Percentiles rank a stretch among this genome's conserved stretches.
phyloP scores from a whole-genome alignment of 2,113 vertebrate genomes.

The Gorsachius goisagi region DNA sequence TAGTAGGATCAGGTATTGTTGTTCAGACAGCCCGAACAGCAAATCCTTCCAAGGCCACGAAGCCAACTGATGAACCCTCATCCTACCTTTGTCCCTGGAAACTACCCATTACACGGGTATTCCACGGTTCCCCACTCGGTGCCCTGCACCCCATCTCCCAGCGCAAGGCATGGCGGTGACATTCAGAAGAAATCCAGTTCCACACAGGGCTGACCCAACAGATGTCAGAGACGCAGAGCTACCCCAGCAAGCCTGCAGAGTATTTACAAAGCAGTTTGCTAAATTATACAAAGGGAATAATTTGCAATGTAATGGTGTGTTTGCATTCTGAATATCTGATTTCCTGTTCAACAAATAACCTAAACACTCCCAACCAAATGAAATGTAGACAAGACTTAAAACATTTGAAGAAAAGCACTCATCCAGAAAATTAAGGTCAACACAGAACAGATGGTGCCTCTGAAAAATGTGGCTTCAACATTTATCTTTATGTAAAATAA shows the following conservation, averaged over 20 bases:
- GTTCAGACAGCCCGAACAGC: not conserved
- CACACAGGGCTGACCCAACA: not conserved
- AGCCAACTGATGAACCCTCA: not conserved
- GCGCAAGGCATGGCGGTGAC: not conserved
- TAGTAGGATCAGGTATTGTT: not conserved
- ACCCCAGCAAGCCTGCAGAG: not conserved
- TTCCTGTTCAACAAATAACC: constrained; percentile 65
- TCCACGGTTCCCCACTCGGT: not conserved
- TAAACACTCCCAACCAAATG: constrained; percentile 66
- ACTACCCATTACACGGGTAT: not conserved
- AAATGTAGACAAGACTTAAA: constrained; percentile 71
- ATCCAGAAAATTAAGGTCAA: constrained; percentile 76
- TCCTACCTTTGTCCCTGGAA: not conserved
- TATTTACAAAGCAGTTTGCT: constrained; percentile 46
- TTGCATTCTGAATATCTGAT: constrained; percentile 63
- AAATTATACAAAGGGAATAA: constrained; percentile 59
- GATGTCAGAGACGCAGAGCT: not conserved
- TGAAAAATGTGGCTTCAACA: constrained; percentile 55
- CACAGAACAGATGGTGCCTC: constrained; percentile 64
- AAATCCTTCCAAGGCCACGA: not conserved
- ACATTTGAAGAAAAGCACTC: constrained; percentile 70
- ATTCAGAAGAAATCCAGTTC: not conserved
- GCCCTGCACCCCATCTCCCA: not conserved
- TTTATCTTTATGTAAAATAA: constrained; percentile 65
- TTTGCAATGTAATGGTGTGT: constrained; percentile 50